phyloP scores from a whole-genome alignment of 2,888 invertebrate species.

The Mythimna albipuncta region DNA sequence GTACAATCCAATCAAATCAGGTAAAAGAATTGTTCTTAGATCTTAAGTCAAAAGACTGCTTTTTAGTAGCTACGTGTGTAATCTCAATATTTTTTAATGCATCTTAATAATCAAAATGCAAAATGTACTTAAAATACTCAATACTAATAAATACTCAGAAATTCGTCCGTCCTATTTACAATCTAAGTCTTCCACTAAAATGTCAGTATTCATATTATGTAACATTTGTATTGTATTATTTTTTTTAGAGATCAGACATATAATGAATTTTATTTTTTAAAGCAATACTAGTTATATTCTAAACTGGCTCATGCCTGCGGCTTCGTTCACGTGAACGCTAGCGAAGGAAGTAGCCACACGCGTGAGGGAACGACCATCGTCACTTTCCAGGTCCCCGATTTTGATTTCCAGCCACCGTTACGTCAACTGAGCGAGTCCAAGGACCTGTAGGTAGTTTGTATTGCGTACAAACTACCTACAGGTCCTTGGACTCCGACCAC shows the following conservation, averaged over 20 bases:
- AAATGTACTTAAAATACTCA: conserved; percentile 59
- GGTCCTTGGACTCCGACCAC: too few relatives aligned
- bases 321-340: too few relatives aligned
- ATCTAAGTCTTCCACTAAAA: conserved; percentile 46
- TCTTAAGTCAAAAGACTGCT: conserved; percentile 52
- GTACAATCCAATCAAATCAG: not conserved
- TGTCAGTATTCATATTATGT: conserved; percentile 40
- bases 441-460: too few relatives aligned
- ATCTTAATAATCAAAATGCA: conserved; percentile 26
- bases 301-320: too few relatives aligned
- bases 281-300: too few relatives aligned
- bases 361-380: too few relatives aligned
- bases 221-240: conserved; percentile 9
- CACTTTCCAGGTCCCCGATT: too few relatives aligned
- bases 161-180: conserved; percentile 48
- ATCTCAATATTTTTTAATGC: conserved; percentile 29
- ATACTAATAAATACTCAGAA: conserved; percentile 48
- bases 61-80: conserved; percentile 32
- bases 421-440: too few relatives aligned
- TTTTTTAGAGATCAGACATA: conserved; percentile 17
- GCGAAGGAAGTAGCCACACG: too few relatives aligned
- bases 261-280: conserved; percentile 11
- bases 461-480: too few relatives aligned
- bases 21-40: conserved; percentile 22
- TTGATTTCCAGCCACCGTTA: too few relatives aligned